These are phyloP conservation scores for Diaprepes abbreviatus DNA, from an alignment of 2,888 invertebrate species.

Conservation along the genomic window DNA sequence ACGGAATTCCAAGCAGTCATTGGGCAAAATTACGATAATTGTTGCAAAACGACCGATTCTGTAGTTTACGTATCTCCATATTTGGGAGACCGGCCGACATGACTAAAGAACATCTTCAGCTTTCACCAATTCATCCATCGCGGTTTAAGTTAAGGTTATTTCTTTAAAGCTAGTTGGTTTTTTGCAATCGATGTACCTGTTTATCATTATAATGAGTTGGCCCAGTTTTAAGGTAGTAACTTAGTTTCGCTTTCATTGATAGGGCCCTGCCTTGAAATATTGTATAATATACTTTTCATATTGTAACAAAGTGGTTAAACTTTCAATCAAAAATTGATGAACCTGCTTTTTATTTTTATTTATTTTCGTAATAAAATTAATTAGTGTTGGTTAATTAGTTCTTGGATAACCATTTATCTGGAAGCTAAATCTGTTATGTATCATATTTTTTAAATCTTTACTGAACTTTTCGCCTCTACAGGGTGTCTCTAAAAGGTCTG, in stretches of 20 bases:
- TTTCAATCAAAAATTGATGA: too few relatives aligned
- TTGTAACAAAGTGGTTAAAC: too few relatives aligned
- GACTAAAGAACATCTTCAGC: slow-evolving; percentile 27
- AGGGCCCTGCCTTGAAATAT: too few relatives aligned
- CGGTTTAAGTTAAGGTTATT: slow-evolving; percentile 27
- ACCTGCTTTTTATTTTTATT: too few relatives aligned
- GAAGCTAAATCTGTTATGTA: too few relatives aligned
- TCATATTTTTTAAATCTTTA: too few relatives aligned
- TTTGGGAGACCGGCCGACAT: slow-evolving; percentile 14
- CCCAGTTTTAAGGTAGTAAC: neutral
- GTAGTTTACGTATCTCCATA: slow-evolving; percentile 18
- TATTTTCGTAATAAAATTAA: too few relatives aligned
- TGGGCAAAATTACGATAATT: slow-evolving; percentile 53
- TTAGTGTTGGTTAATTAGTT: too few relatives aligned
- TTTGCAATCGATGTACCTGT: slow-evolving; percentile 11
- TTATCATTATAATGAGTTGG: slow-evolving; percentile 6
- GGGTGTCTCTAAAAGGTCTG: too few relatives aligned
- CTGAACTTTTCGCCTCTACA: too few relatives aligned
- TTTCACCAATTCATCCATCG: slow-evolving; percentile 35
- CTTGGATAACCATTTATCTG: too few relatives aligned
- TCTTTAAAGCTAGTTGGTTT: neutral
- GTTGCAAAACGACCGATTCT: slow-evolving; percentile 49
- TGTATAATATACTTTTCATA: too few relatives aligned
- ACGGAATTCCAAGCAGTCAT: slow-evolving; percentile 44
- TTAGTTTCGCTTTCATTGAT: neutral